A percentile compares a stretch with the other conserved stretches of the same genome.
These are phyloP conservation scores for Etheostoma nigrum DNA, from an alignment of 2,797 vertebrate species.

Conservation along the genomic window DNA sequence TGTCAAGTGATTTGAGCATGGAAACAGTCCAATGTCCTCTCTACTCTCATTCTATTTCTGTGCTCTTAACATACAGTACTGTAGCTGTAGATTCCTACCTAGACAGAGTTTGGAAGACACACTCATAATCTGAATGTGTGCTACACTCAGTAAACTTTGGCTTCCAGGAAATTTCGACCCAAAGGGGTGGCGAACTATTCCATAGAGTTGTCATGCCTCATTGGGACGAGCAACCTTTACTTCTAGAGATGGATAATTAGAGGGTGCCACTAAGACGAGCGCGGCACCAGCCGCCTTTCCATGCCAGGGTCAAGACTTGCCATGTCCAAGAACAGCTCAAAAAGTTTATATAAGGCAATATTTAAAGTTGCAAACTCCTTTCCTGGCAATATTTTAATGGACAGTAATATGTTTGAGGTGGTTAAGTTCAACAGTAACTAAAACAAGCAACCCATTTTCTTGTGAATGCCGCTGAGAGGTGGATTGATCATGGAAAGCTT, in stretches of 20 bases:
- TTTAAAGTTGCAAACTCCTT: constrained; percentile 73
- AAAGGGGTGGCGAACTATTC: constrained; percentile 24
- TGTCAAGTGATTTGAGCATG: too few relatives aligned
- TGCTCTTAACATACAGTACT: too few relatives aligned
- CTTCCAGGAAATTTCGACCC: constrained; percentile 10
- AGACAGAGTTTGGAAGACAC: not conserved
- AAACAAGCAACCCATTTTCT: constrained; percentile 55
- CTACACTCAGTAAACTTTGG: constrained; percentile 5
- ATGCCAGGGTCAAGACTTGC: constrained; percentile 49
- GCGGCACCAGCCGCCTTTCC: constrained; percentile 64
- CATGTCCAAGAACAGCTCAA: constrained; percentile 60
- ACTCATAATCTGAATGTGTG: not conserved
- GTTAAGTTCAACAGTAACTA: constrained; percentile 59
- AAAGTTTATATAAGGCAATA: constrained; percentile 59
- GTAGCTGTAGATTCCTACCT: not conserved
- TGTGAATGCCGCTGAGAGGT: constrained; percentile 26
- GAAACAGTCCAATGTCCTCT: too few relatives aligned
- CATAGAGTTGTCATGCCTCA: constrained; percentile 32
- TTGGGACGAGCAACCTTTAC: constrained; percentile 62
- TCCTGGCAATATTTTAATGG: constrained; percentile 65
- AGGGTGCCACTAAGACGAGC: constrained; percentile 61
- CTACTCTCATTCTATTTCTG: too few relatives aligned
- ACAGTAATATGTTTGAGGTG: constrained; percentile 32
- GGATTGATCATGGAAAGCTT: constrained; percentile 26
- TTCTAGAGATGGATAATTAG: constrained; percentile 71